Base-by-base conservation (phyloP, 2,113 vertebrate species). In the Podarcis muralis region DNA sequence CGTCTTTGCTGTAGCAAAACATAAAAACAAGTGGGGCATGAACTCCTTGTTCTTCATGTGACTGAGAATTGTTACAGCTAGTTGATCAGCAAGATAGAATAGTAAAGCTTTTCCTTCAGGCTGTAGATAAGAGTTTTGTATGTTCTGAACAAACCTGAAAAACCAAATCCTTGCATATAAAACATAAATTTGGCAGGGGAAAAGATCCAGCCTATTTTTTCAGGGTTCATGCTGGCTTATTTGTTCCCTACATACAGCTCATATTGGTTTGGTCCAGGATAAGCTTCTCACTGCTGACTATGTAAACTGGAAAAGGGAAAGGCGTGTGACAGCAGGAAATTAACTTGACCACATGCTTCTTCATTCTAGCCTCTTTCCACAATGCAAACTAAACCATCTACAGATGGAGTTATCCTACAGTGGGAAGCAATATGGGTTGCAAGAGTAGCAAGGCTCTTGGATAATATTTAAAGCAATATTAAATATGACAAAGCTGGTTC, bases 401-500 rank as follows among this genome's bases (percentile, higher is more conserved):
- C 74, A 86, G 32, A 35, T 37, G 72, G 35, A 77, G 68, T 35
- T 3, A 27, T 75, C 37, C 87, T 93, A 90, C 84, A 87, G 0
- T 90, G 86, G 80, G 53, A 86, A 32, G 84, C 89, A 77, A 85
- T 79, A 13, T 59, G 1, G 23, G 79, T 25, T 74, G 8, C 85
- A 53, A 86, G 20, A 0, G 4, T 84, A 57, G 79, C 1, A 66
- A 75, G 81, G 25, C 72, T 75, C 32, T 81, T 91, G 92, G 92
- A 80, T 89, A 85, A 66, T 84, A 86, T 91, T 96, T 94, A 94
- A 93, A 92, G 88, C 82, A 40, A 0, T 93, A 92, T 91, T 91
- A 85, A 91, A 87, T 90, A 81, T 53, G 88, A 86, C 88, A 93
- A 95, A 93, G 93, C 92, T 94, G 86, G 82, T 94, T 91, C 92